Conservation (phyloP, 2,888 invertebrate genomes). For the Drosophila buzzatii region DNA sequence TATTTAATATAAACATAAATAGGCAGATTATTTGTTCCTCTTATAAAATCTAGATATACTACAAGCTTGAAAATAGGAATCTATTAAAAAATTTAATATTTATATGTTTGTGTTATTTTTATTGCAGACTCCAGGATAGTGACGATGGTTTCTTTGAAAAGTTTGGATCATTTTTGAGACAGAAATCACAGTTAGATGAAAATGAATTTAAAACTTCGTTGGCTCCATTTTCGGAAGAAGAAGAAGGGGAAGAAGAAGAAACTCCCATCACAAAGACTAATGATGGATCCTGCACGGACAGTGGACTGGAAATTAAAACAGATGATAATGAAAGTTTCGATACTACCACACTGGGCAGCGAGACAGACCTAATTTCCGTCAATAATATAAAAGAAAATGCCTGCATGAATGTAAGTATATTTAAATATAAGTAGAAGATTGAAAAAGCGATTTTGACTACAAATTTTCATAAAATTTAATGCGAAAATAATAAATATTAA, state of each 20-base stretch:
- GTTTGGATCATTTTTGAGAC: slow-evolving; percentile 90
- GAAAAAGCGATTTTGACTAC: too few species aligned
- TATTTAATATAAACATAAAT: too few species aligned
- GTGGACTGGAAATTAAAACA: slow-evolving; percentile 14
- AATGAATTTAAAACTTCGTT: slow-evolving; percentile 85
- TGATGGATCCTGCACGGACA: slow-evolving; percentile 38
- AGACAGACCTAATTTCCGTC: slow-evolving; percentile 31
- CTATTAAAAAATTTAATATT: not conserved
- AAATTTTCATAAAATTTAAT: too few species aligned
- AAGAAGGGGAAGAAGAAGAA: slow-evolving; percentile 11
- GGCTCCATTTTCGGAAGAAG: slow-evolving; percentile 84
- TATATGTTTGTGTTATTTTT: not conserved
- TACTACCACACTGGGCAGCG: slow-evolving; percentile 42
- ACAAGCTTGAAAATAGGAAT: not conserved
- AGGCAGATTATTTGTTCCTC: too few species aligned
- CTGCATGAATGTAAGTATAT: slow-evolving; percentile 91
- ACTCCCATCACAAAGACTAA: slow-evolving; percentile 18
- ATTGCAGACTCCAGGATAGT: slow-evolving; percentile 88
- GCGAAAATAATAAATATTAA: too few species aligned
- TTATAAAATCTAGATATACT: too few species aligned
- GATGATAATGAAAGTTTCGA: slow-evolving; percentile 10
- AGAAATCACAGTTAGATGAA: slow-evolving; percentile 87
- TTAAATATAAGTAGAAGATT: too few species aligned
- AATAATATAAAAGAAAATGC: slow-evolving; percentile 84
- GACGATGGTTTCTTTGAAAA: slow-evolving; percentile 94